phyloP scores from a whole-genome alignment of 2,888 invertebrate genomes.

The Hyposoter didymator region DNA sequence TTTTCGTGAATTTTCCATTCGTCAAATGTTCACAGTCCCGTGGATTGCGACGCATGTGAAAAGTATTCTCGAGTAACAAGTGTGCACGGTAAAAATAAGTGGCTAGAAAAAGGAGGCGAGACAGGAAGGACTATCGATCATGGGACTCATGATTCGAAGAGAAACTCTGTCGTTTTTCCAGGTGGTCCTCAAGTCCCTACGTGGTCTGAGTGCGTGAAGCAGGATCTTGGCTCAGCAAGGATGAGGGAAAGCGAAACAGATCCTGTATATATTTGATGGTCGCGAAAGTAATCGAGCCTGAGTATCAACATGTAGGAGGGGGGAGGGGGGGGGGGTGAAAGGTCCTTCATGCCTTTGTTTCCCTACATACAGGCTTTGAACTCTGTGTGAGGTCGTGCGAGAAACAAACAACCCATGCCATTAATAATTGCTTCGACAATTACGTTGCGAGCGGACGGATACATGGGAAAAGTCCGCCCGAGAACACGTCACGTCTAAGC shows the following conservation, averaged over 20 bases:
- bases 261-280: conserved; percentile 11
- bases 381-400: conserved; percentile 36
- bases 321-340: conserved; percentile 6
- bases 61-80: neutral
- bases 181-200: conserved; percentile 37
- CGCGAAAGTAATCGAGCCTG: conserved; percentile 44
- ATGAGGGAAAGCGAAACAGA: conserved; percentile 18
- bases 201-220: conserved; percentile 38
- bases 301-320: conserved; percentile 10
- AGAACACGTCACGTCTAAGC: conserved; percentile 17
- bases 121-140: conserved; percentile 40
- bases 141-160: conserved; percentile 47
- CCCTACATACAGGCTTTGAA: neutral
- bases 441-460: conserved; percentile 17
- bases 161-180: conserved; percentile 33
- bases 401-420: conserved; percentile 43
- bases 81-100: neutral
- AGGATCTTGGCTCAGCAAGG: conserved; percentile 22
- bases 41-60: neutral
- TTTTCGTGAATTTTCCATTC: neutral
- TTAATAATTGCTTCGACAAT: conserved; percentile 61
- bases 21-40: neutral
- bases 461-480: conserved; percentile 6
- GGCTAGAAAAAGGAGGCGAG: neutral
- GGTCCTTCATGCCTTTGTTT: conserved; percentile 2